Evolutionary conservation across 2,113 vertebrate species (phyloP).

Genomic region (Chauna torquata): DNA sequence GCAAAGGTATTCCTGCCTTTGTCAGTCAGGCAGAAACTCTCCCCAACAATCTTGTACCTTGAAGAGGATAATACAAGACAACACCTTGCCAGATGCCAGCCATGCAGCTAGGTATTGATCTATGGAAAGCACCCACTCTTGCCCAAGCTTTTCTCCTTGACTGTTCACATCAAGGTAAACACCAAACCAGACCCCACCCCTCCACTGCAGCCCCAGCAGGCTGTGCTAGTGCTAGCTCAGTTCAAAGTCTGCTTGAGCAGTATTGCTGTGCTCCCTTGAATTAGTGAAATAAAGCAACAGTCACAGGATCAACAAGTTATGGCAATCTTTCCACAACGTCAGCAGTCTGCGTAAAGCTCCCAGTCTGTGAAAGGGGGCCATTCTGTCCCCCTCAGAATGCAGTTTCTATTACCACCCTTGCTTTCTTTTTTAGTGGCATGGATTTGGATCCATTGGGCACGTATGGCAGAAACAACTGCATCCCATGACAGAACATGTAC

Average conservation of each 20-base stretch:
- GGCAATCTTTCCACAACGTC: background rate
- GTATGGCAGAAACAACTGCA: background rate
- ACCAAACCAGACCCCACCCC: accelerated
- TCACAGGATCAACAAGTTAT: background rate
- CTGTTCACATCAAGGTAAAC: background rate
- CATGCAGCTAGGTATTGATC: accelerated
- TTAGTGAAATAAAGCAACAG: accelerated
- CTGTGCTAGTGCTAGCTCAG: accelerated
- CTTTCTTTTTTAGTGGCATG: background rate
- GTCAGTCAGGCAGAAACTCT: background rate
- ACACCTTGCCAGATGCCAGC: background rate
- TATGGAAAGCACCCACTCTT: background rate
- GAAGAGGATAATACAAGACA: background rate
- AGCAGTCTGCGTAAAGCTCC: background rate
- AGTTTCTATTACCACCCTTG: background rate
- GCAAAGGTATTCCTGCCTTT: background rate
- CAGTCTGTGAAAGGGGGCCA: background rate
- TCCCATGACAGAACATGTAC: background rate
- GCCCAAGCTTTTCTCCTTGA: background rate
- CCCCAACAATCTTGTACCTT: background rate
- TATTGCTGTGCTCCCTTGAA: background rate
- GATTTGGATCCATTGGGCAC: background rate
- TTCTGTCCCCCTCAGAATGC: background rate
- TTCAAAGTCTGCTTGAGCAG: background rate
- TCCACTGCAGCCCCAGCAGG: background rate